Conservation (phyloP, 30 jellyfish, hydroid and myxozoan genomes). For the Chironex yamaguchii region DNA sequence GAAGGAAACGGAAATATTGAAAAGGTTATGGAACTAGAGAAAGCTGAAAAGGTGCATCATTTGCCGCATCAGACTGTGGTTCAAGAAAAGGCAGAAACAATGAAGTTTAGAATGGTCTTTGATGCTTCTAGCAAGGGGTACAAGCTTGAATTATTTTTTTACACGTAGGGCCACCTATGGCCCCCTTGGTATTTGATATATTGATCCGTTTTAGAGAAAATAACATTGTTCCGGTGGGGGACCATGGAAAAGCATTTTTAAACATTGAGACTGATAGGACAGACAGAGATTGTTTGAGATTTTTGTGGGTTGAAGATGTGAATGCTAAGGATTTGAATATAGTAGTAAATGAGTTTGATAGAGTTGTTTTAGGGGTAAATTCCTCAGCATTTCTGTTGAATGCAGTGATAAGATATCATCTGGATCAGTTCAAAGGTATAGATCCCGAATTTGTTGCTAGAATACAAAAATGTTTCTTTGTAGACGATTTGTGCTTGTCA, state of each 20-base stretch:
- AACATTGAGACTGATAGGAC: background rate
- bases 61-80: constrained; percentile 51
- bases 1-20: constrained; percentile 19
- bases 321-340: constrained; percentile 9
- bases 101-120: constrained; percentile 49
- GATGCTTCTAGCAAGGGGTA: constrained; percentile 22
- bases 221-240: too few species aligned
- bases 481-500: constrained; percentile 13
- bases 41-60: constrained; percentile 3
- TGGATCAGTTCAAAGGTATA: background rate
- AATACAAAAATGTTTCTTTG: constrained; percentile 10
- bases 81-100: constrained; percentile 17
- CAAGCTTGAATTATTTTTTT: constrained; percentile 40
- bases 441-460: background rate
- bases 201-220: constrained; percentile 28
- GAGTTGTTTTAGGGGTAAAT: constrained; percentile 27
- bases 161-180: constrained; percentile 48
- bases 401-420: constrained; percentile 3
- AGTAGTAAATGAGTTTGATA: constrained; percentile 4
- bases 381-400: background rate
- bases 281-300: background rate
- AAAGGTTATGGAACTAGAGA: constrained; percentile 24
- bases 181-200: constrained; percentile 23
- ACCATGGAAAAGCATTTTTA: background rate
- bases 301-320: constrained; percentile 39